These are phyloP conservation scores for Siderastrea siderea DNA, from an alignment of 92 coral and sea anemone genomes.

Conservation along the genomic window DNA sequence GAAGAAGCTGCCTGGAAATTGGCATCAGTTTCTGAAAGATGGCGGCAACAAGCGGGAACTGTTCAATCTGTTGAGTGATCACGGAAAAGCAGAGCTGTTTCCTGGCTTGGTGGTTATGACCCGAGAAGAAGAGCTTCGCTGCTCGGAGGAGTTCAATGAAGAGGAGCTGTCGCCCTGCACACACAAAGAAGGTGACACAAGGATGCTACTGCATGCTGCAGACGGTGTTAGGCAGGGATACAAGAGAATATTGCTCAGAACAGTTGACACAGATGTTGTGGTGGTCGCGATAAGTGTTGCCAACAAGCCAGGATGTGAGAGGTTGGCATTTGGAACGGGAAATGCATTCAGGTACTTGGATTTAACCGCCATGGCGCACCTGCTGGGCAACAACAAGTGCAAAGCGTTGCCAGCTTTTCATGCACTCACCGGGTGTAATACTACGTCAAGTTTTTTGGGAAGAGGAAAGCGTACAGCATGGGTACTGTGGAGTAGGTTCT, in stretches of 20 bases:
- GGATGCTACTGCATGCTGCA: not conserved
- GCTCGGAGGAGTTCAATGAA: not conserved
- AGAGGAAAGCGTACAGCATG: not conserved
- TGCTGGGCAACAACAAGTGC: not conserved
- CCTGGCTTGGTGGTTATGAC: not conserved
- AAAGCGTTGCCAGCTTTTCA: not conserved
- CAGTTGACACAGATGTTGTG: conserved; percentile 11
- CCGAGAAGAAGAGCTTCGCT: not conserved
- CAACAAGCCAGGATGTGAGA: not conserved
- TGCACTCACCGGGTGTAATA: not conserved
- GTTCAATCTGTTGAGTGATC: not conserved
- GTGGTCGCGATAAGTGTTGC: not conserved
- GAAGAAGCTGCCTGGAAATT: not conserved
- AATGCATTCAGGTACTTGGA: not conserved
- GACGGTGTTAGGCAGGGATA: not conserved
- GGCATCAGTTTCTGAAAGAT: not conserved
- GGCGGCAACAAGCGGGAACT: not conserved
- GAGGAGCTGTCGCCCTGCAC: not conserved
- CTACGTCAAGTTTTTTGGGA: not conserved
- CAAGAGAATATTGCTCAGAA: not conserved
- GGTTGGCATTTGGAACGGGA: not conserved
- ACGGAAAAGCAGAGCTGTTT: not conserved
- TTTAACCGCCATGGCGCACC: not conserved
- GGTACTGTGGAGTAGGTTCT: not conserved
- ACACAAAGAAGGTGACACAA: not conserved